These are phyloP conservation scores for Pangasianodon hypophthalmus DNA, from an alignment of 2,113 vertebrate species.

Conservation along the genomic window DNA sequence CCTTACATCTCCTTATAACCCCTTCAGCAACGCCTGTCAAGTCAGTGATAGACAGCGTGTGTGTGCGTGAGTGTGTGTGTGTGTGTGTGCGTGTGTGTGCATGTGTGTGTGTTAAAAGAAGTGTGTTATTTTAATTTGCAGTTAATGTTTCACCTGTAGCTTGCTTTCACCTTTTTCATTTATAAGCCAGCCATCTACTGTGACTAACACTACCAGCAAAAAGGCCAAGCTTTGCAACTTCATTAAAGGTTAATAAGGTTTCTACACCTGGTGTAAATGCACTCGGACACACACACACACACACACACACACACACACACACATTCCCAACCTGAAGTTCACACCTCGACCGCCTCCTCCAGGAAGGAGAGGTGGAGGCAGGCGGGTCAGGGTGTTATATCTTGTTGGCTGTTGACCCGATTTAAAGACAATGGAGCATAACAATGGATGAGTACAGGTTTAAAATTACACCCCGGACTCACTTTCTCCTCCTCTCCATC, in stretches of 20 bases:
- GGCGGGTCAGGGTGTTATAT: conserved; percentile 51
- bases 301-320: conserved; percentile 39
- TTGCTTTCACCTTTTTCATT: too few relatives aligned
- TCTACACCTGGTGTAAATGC: neutral
- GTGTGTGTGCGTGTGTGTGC: conserved; percentile 2
- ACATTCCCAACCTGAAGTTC: conserved; percentile 19
- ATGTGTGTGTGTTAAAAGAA: too few relatives aligned
- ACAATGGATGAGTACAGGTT: conserved; percentile 51
- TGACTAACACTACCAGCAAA: neutral
- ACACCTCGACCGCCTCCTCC: neutral
- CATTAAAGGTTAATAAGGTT: neutral
- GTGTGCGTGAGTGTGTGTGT: neutral
- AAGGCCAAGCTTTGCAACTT: neutral
- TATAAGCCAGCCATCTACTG: neutral
- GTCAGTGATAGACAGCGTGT: neutral
- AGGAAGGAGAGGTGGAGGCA: conserved; percentile 34
- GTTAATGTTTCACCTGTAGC: too few relatives aligned
- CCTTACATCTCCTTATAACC: conserved; percentile 17
- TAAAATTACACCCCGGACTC: conserved; percentile 45
- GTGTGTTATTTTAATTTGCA: too few relatives aligned
- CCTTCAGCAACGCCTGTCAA: conserved; percentile 50
- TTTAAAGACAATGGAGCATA: conserved; percentile 58
- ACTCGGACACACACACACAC: neutral
- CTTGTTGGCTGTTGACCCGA: conserved; percentile 57
- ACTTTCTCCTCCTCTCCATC: conserved; percentile 7